Base-by-base conservation (phyloP, 2,113 vertebrate genomes). In the Pelecanoides urinatrix region DNA sequence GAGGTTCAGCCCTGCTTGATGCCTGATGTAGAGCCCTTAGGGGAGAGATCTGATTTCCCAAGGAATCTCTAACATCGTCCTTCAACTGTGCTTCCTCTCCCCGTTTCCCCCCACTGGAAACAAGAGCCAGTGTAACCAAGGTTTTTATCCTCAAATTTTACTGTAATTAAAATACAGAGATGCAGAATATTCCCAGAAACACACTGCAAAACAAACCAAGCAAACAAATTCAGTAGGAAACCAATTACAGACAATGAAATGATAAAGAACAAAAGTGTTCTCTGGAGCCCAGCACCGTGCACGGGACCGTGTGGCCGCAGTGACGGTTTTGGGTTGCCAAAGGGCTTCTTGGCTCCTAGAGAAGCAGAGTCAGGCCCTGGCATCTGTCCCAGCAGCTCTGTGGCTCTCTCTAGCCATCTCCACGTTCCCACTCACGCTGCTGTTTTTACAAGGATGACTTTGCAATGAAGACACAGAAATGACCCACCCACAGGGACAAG, bases 121-220 rank as follows among this genome's bases (percentile, higher is more conserved):
- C 49, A 97, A 92, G n/a, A 96, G 88, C 66, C 49, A 86, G 79
- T 7, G 8, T 85, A 95, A 91, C 89, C 93, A 82, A 62, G 45
- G 67, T 42, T 94, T 95, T 96, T 93, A 97, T 93, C 90, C 92
- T 97, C 96, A 97, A 97, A 96, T 94, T 97, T 96, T 96, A 96
- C 97, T 95, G 92, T 97, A 96, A 94, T 96, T 97, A 97, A 97
- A 97, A 96, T 92, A 94, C 92, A 97, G 95, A 97, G 93, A 97
- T 96, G 82, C 92, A 94, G 96, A 96, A 94, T 96, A 97, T 95
- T 95, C 81, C 94, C 96, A 94, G 95, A 95, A 96, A 93, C 84
- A 96, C 94, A 90, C 90, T 96, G 86, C 95, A 96, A 97, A 96
- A 97, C 94, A 95, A 92, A 94, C 86, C 90, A 79, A 96, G 92